phyloP scores from a whole-genome alignment of 2,113 vertebrate species.

The Oreochromis tanganicae region DNA sequence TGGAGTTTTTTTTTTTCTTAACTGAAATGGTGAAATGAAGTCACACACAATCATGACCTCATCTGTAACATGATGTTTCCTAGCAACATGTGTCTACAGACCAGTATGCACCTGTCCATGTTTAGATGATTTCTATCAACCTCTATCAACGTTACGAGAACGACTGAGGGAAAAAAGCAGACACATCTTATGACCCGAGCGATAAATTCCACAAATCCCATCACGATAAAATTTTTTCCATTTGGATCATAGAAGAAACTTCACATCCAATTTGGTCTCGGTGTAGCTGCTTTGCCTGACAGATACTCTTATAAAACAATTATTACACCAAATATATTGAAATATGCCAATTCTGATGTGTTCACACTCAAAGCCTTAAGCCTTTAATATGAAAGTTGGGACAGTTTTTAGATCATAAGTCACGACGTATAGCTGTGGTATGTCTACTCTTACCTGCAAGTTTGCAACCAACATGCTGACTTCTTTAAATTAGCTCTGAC shows the following conservation, averaged over 20 bases:
- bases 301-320: neutral
- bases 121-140: neutral
- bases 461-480: neutral
- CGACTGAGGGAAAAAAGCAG: neutral
- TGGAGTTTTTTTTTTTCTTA: neutral
- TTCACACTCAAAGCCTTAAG: neutral
- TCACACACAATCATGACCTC: neutral
- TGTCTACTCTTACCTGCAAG: neutral
- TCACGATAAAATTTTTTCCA: rapidly evolving
- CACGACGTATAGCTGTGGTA: neutral
- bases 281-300: neutral
- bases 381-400: neutral
- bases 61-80: neutral
- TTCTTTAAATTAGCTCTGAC: neutral
- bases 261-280: neutral
- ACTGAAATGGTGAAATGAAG: neutral
- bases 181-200: neutral
- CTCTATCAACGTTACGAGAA: neutral
- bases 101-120: neutral
- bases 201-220: neutral
- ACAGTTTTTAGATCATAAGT: neutral
- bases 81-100: neutral
- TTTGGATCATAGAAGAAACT: neutral
- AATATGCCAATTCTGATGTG: neutral
- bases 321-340: neutral